A percentile compares a stretch with the other conserved stretches of the same genome.
Evolutionary conservation across 2,113 vertebrate species (phyloP).

Genomic region (Mirza zaza): DNA sequence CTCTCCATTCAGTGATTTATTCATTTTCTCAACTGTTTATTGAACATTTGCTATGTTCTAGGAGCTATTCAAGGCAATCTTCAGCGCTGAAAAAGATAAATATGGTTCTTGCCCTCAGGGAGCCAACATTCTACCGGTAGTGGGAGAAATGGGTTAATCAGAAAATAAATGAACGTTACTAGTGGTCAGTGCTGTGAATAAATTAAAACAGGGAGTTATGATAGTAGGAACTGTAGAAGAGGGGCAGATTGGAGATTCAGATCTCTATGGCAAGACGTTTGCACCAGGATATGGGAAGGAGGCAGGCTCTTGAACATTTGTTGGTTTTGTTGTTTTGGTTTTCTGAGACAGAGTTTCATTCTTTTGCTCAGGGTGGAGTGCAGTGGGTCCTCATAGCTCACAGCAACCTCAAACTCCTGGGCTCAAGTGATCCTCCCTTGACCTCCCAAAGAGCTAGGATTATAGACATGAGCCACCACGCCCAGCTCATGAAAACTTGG

Average conservation of each 20-base stretch:
- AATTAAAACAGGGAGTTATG: not conserved
- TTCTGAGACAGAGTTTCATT: too few relatives aligned
- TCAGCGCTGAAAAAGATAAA: not conserved
- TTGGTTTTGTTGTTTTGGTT: too few relatives aligned
- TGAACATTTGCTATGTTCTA: not conserved
- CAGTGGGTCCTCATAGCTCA: too few relatives aligned
- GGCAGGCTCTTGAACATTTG: not conserved
- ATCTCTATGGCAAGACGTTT: not conserved
- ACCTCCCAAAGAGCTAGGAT: too few relatives aligned
- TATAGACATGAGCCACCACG: too few relatives aligned
- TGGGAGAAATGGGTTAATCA: not conserved
- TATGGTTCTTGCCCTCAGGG: not conserved
- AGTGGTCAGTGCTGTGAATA: not conserved
- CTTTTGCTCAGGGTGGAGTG: too few relatives aligned
- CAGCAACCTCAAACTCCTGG: too few relatives aligned
- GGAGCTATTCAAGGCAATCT: not conserved
- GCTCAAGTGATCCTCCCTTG: too few relatives aligned
- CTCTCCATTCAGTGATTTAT: not conserved
- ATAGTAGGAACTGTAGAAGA: not conserved
- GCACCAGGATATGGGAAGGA: not conserved
- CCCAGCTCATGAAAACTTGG: not conserved
- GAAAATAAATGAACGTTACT: not conserved
- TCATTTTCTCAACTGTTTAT: not conserved
- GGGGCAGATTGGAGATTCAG: not conserved
- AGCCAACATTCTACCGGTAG: not conserved